A percentile compares a stretch with the other conserved stretches of the same genome.
Evolutionary conservation across 2,888 invertebrate genomes (phyloP).

Genomic region (Dynastes maya): DNA sequence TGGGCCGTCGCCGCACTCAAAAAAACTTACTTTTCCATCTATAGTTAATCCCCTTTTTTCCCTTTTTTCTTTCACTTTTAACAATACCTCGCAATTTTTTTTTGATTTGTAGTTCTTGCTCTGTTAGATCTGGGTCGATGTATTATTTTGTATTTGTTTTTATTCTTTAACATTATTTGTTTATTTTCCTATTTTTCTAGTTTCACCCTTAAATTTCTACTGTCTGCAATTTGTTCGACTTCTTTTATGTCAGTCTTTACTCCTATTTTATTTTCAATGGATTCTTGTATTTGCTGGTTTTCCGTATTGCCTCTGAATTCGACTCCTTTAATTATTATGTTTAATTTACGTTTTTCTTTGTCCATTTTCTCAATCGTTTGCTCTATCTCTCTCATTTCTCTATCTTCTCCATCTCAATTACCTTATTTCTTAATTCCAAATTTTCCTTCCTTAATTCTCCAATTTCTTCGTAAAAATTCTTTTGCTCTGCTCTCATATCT

Average conservation of each 20-base stretch:
- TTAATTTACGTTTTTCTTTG: no score
- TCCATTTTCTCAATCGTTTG: no score
- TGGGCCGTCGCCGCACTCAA: no score
- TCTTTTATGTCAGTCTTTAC: neutral
- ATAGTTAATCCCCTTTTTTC: neutral
- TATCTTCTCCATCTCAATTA: no score
- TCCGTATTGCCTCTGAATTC: neutral
- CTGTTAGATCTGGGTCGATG: neutral
- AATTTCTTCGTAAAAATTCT: no score
- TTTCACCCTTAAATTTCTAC: neutral
- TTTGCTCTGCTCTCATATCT: no score
- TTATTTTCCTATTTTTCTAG: neutral
- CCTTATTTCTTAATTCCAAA: no score
- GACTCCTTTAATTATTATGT: no score
- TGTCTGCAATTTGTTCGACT: neutral
- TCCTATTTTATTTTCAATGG: neutral
- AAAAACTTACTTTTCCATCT: no score
- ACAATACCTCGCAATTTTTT: neutral
- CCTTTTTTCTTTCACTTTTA: neutral
- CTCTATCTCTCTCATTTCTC: no score
- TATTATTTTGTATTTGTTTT: neutral
- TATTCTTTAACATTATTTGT: neutral
- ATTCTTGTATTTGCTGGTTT: neutral
- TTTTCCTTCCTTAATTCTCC: no score
- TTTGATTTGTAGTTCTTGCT: neutral